These are phyloP conservation scores for Siderastrea radians DNA, from an alignment of 92 coral and sea anemone genomes.

Conservation along the genomic window DNA sequence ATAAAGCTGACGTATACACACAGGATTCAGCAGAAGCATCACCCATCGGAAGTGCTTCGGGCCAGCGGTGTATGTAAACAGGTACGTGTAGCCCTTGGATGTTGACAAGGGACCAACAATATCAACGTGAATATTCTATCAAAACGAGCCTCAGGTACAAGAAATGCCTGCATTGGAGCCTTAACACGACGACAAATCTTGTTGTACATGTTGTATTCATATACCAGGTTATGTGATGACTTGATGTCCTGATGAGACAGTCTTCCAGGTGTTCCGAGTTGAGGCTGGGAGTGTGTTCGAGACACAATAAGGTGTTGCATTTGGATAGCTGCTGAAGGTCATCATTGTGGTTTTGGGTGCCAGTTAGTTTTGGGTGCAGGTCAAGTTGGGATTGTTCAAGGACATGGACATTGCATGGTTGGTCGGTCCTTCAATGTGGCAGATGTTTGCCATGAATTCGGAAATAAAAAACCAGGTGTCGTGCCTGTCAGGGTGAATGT, in stretches of 20 bases:
- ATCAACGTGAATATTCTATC: constrained; percentile 33
- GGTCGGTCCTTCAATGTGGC: background rate
- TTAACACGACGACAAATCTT: constrained; percentile 15
- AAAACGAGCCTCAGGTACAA: constrained; percentile 8
- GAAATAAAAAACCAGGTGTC: constrained; percentile 48
- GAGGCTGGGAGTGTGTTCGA: constrained; percentile 38
- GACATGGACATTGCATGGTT: constrained; percentile 1
- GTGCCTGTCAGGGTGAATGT: constrained; percentile 63
- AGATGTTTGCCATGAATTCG: constrained; percentile 52
- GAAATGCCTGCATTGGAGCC: constrained; percentile 9
- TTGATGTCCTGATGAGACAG: constrained; percentile 25
- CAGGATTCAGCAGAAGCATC: constrained; percentile 58
- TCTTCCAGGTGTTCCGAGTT: constrained; percentile 27
- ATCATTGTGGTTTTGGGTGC: constrained; percentile 41
- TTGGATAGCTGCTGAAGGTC: constrained; percentile 43
- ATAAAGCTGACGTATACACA: constrained; percentile 41
- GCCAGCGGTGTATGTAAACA: constrained; percentile 66
- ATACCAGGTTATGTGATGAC: constrained; percentile 17
- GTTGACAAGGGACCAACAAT: constrained; percentile 30
- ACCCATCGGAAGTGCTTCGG: constrained; percentile 65
- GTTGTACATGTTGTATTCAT: too few species aligned
- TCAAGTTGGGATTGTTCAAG: constrained; percentile 44
- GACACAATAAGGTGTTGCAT: constrained; percentile 46
- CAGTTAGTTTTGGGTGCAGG: constrained; percentile 37
- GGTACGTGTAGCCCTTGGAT: constrained; percentile 54